Base-by-base conservation (phyloP, 2,113 vertebrate genomes). In the Heterocephalus glaber region DNA sequence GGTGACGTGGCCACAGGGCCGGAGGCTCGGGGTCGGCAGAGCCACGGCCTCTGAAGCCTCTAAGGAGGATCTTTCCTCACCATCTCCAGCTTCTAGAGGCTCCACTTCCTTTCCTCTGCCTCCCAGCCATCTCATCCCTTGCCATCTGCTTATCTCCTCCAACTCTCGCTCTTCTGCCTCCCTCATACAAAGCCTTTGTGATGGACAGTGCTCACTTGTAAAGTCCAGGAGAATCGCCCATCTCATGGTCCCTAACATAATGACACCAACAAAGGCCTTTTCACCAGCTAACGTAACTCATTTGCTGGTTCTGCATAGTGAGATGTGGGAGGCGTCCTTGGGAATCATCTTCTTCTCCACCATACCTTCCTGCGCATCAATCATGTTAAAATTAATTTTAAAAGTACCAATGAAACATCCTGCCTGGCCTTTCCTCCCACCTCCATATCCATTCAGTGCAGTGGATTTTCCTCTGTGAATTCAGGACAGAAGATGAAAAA, bases 361-460 rank as follows among this genome's bases (percentile, higher is more conserved):
- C 2, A 13, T 19, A 38, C 9, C 49, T 41, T 63, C 16, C 33
- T n/a, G 28, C n/a, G 61, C 38, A 22, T 17, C 12, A 79, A 5
- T 70, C 22, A 52, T 85, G 88, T 92, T 38, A 54, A 90, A 96
- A 52, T 5, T 80, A 72, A 90, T 56, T 61, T 52, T 66, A 92
- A 12, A 38, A 87, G 56, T 6, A 24, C 52, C 33, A 54, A 0
- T 16, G 35, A 63, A 84, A 68, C 72, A 54, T 41, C 54, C 17
- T 80, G 8, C 19, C 13, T 70, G 20, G 33, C 38, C 13, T 82
- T 60, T 10, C 84, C n/a, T 80, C 52, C 30, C 35, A 63, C 49
- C 20, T 81, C 30, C 33, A 52, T 38, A 56, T 61, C 33, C 2
- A 1, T 26, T 92, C 41, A 92, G 84, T 85, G 17, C 17, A 58